These are phyloP conservation scores for Acrocera orbiculus DNA, from an alignment of 2,888 invertebrate genomes.

Conservation along the genomic window DNA sequence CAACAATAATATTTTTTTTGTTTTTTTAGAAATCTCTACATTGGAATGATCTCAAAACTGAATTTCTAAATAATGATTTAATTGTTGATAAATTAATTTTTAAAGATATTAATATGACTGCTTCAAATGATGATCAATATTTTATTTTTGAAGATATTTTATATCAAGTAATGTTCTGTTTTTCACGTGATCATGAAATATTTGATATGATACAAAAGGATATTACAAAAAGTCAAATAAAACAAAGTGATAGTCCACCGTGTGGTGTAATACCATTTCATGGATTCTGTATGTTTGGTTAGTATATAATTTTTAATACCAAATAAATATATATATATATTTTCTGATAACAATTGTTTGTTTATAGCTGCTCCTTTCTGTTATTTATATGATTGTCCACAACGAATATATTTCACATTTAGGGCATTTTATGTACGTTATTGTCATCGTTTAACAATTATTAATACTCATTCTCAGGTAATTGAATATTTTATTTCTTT, in stretches of 20 bases:
- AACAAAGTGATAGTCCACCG: conserved; percentile 46
- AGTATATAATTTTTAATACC: conserved; percentile 16
- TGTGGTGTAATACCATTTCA: conserved; percentile 92
- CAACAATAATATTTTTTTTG: conserved; percentile 2
- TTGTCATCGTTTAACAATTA: conserved; percentile 80
- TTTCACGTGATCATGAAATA: conserved; percentile 74
- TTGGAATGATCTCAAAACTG: conserved; percentile 63
- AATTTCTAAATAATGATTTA: conserved; percentile 73
- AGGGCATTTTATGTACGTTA: conserved; percentile 80
- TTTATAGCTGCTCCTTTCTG: conserved; percentile 81
- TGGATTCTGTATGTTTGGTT: conserved; percentile 95
- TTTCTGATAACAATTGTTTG: too few species aligned
- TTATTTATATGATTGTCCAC: conserved; percentile 78
- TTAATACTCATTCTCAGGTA: conserved; percentile 78
- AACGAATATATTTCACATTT: conserved; percentile 75
- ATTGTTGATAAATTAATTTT: conserved; percentile 88
- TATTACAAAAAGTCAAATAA: conserved; percentile 22
- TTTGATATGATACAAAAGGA: conserved; percentile 49
- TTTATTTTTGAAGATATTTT: conserved; percentile 94
- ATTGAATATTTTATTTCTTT: not conserved
- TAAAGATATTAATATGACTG: conserved; percentile 89
- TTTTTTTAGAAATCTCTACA: conserved; percentile 47
- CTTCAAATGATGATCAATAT: conserved; percentile 94
- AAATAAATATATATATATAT: not conserved
- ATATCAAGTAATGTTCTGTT: conserved; percentile 84